Evolutionary conservation across 2,888 invertebrate genomes (phyloP).

Genomic region (Platycnemis pennipes): DNA sequence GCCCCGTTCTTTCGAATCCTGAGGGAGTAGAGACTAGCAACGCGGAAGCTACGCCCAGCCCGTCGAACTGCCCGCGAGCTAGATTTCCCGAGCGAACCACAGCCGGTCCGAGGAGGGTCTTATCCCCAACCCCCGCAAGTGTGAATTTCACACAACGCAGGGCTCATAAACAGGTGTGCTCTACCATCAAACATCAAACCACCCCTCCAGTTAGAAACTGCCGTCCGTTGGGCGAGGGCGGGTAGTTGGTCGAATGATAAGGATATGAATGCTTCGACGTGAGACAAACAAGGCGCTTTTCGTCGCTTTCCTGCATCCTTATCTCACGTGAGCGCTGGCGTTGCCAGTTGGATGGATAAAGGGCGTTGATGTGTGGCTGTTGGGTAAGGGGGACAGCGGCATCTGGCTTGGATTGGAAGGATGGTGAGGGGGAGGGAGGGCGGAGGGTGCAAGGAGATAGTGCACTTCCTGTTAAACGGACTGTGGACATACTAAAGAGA

Average conservation of each 20-base stretch:
- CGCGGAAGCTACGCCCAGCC: too few species aligned
- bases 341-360: not conserved
- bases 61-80: too few species aligned
- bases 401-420: not conserved
- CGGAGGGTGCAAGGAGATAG: slow-evolving; percentile 9
- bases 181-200: not conserved
- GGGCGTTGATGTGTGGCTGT: not conserved
- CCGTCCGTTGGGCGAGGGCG: not conserved
- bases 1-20: too few species aligned
- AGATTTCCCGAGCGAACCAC: too few species aligned
- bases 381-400: not conserved
- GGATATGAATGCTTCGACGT: not conserved
- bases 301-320: not conserved
- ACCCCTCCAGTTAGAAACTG: not conserved
- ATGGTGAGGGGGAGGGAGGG: not conserved
- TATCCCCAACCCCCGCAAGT: too few species aligned
- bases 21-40: too few species aligned
- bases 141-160: too few species aligned
- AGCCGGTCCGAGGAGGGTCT: too few species aligned
- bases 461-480: not conserved
- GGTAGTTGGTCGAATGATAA: slow-evolving; percentile 17
- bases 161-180: not conserved
- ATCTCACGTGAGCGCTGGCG: not conserved
- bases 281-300: slow-evolving; percentile 40
- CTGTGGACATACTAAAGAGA: not conserved